Percentiles rank a stretch among this genome's conserved stretches.
Evolutionary conservation across 1,140 invertebrate species (phyloP).

Genomic region (Cyrtorhinus lividipennis): DNA sequence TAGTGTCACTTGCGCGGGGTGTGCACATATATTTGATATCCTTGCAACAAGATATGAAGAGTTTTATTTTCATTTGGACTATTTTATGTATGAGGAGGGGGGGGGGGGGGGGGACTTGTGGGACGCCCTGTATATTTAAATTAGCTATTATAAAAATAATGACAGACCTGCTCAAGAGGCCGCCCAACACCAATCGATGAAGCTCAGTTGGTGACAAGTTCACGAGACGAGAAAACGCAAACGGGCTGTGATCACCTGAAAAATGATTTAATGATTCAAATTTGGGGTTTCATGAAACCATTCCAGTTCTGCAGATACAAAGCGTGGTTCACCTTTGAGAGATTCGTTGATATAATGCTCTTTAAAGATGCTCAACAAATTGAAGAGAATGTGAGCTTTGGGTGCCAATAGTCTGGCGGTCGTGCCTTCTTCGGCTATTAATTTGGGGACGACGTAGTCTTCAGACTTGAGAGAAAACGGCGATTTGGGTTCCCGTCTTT

Average conservation of each 20-base stretch:
- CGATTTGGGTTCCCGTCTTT: slow-evolving; percentile 71
- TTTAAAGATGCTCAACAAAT: slow-evolving; percentile 51
- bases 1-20: no score
- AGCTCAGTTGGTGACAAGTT: slow-evolving; percentile 60
- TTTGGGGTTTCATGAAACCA: no score
- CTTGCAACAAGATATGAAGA: no score
- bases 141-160: no score
- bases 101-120: no score
- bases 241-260: slow-evolving; percentile 12
- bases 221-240: slow-evolving; percentile 50
- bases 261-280: no score
- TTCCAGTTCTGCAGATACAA: no score
- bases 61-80: no score
- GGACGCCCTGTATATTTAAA: no score
- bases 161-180: slow-evolving; percentile 45
- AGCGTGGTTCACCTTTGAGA: slow-evolving; percentile 27
- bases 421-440: slow-evolving; percentile 60
- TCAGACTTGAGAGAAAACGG: slow-evolving; percentile 61
- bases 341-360: slow-evolving; percentile 41
- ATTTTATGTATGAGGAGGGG: no score
- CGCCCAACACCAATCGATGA: slow-evolving; percentile 49
- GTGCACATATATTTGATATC: no score
- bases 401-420: slow-evolving; percentile 40
- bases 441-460: slow-evolving; percentile 60
- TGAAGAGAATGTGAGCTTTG: slow-evolving; percentile 52